These are phyloP conservation scores for Oryzias javanicus DNA, from an alignment of 2,113 vertebrate genomes.

Conservation along the genomic window DNA sequence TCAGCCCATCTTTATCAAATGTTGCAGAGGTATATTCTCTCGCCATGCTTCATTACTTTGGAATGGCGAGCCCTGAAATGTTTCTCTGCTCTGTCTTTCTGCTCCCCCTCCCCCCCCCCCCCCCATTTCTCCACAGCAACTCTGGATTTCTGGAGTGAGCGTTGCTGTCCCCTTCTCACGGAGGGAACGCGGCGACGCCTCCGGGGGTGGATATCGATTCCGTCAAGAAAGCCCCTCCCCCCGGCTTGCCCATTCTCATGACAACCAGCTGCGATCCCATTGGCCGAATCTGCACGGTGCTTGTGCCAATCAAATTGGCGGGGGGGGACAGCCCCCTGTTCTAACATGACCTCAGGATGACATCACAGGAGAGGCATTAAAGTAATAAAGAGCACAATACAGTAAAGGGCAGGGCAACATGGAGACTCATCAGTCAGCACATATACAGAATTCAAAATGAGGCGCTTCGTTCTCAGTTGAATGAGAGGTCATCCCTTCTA, in stretches of 20 bases:
- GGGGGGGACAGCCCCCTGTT: conserved; percentile 37
- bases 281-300: conserved; percentile 73
- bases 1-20: conserved; percentile 99
- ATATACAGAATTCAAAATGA: conserved; percentile 56
- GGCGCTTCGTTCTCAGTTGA: conserved; percentile 61
- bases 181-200: conserved; percentile 60
- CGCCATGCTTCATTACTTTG: conserved; percentile 98
- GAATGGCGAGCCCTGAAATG: conserved; percentile 96
- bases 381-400: conserved; percentile 73
- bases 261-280: conserved; percentile 83
- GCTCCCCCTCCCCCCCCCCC: conserved; percentile 39
- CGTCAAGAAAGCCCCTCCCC: conserved; percentile 85
- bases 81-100: conserved; percentile 91
- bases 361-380: conserved; percentile 71
- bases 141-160: conserved; percentile 65
- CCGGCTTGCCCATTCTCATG: conserved; percentile 78
- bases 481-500: conserved; percentile 50
- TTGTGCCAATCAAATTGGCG: conserved; percentile 76
- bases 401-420: conserved; percentile 69
- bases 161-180: conserved; percentile 66
- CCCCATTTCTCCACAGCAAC: conserved; percentile 44
- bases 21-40: conserved; percentile 98
- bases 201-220: conserved; percentile 82
- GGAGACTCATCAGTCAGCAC: conserved; percentile 65
- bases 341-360: conserved; percentile 73